Evolutionary conservation across 2,888 invertebrate genomes (phyloP).

Genomic region (Thereva unica): DNA sequence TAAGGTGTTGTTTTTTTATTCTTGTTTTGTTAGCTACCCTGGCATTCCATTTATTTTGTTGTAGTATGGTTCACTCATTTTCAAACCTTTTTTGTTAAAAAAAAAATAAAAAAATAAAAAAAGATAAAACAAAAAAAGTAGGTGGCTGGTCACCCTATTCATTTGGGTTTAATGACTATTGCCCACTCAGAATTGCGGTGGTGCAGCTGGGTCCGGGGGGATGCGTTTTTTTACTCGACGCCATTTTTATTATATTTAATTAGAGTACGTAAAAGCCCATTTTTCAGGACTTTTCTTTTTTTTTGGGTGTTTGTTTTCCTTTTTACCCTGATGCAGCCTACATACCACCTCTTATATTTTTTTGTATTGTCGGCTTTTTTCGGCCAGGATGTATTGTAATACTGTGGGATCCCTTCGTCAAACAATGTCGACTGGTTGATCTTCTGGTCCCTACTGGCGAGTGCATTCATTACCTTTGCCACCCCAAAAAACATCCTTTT

Average conservation of each 20-base stretch:
- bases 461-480: background rate
- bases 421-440: conserved; percentile 27
- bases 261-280: conserved; percentile 32
- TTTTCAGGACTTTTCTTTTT: conserved; percentile 28
- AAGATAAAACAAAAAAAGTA: conserved; percentile 1
- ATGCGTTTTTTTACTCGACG: conserved; percentile 28
- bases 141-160: conserved; percentile 27
- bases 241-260: conserved; percentile 37
- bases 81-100: conserved; percentile 24
- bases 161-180: conserved; percentile 34
- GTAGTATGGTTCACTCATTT: conserved; percentile 23
- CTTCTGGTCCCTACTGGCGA: conserved; percentile 24
- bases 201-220: background rate
- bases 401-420: conserved; percentile 31
- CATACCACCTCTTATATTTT: conserved; percentile 31
- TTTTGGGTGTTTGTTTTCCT: conserved; percentile 6
- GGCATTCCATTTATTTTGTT: conserved; percentile 22
- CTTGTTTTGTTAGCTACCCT: background rate
- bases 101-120: conserved; percentile 20
- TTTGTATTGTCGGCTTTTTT: conserved; percentile 14
- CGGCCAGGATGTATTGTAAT: conserved; percentile 18
- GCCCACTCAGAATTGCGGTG: conserved; percentile 21
- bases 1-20: conserved; percentile 4
- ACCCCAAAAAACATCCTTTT: background rate
- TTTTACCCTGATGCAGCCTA: conserved; percentile 25